Base-by-base conservation (phyloP, 2,888 invertebrate genomes). In the Loripinus fragilis region DNA sequence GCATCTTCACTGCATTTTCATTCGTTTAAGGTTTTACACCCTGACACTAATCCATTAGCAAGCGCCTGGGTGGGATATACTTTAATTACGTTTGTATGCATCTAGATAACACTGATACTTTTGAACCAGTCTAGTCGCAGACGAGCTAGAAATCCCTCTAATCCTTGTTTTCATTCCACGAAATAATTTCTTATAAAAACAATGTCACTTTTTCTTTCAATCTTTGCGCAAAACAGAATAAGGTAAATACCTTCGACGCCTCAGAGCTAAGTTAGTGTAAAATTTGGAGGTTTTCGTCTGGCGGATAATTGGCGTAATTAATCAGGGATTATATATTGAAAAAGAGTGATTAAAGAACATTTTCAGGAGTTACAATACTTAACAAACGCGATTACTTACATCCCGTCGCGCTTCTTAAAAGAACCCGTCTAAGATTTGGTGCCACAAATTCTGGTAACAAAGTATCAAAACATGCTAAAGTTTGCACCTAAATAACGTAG, bases 131-230 rank as follows among this genome's bases (percentile, higher is more conserved):
- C 60, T 60, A 17, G 60, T 60, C 60, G 33, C 5, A 60, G 60
- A 60, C 60, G 25, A 60, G 33, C 60, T 33, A 8, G 60, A 30
- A 60, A 60, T 33, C 33, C 60, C 60, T 5, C 33, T 33, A 33
- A 60, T 33, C 33, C 60, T 33, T 60, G 60, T 33, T 71, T 74
- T 79, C 81, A 84, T 81, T 50, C 77, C 71, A 65, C 60, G 25
- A 20, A n/a, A 25, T 79, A 81, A 81, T 79, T 77, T 74, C 81
- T 68, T 66, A 81, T 55, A 78, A 81, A 81, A 84, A 84, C 84
- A 84, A 79, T 77, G 79, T 72, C 84, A 75, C 81, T 74, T 71
- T 71, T 64, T 52, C 74, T 75, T 82, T 78, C 60, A 72, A 45
- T 73, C 55, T 71, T 69, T 73, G 73, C 71, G 76, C 69, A 76